Conservation (phyloP, 2,797 vertebrate genomes). For the Labeo calbasu region DNA sequence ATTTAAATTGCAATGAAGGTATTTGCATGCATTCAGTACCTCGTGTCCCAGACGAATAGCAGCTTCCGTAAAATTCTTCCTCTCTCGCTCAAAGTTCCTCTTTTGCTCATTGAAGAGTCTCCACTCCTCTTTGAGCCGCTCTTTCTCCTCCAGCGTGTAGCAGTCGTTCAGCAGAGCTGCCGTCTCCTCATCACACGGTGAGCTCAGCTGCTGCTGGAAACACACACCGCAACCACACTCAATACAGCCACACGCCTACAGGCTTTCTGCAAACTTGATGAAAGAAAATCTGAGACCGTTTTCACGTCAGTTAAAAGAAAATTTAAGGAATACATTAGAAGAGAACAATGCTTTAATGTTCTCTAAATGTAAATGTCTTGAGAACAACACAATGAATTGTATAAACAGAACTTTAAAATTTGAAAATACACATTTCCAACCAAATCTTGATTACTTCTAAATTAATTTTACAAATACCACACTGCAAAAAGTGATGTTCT, state of each 20-base stretch:
- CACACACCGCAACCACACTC: not conserved
- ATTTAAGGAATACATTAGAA: not conserved
- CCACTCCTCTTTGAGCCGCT: constrained; percentile 91
- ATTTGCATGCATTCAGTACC: constrained; percentile 70
- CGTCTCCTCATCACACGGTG: constrained; percentile 87
- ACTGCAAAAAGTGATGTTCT: too few relatives aligned
- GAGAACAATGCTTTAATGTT: not conserved
- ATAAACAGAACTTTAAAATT: not conserved
- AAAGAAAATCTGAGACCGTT: not conserved
- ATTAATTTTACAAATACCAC: too few relatives aligned
- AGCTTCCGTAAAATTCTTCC: constrained; percentile 93
- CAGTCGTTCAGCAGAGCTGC: constrained; percentile 83
- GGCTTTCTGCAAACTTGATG: not conserved
- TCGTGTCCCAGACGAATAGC: constrained; percentile 93
- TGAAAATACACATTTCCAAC: too few relatives aligned
- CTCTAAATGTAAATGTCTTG: too few relatives aligned
- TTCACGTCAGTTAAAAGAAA: not conserved
- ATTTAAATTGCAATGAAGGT: too few relatives aligned
- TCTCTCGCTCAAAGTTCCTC: constrained; percentile 91
- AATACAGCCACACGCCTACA: not conserved
- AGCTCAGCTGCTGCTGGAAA: constrained; percentile 86
- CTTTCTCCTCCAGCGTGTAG: constrained; percentile 89
- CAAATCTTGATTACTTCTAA: too few relatives aligned
- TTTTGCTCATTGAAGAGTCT: constrained; percentile 89
- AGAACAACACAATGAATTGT: not conserved